Conservation (phyloP, 2,113 vertebrate species). For the Eublepharis macularius region DNA sequence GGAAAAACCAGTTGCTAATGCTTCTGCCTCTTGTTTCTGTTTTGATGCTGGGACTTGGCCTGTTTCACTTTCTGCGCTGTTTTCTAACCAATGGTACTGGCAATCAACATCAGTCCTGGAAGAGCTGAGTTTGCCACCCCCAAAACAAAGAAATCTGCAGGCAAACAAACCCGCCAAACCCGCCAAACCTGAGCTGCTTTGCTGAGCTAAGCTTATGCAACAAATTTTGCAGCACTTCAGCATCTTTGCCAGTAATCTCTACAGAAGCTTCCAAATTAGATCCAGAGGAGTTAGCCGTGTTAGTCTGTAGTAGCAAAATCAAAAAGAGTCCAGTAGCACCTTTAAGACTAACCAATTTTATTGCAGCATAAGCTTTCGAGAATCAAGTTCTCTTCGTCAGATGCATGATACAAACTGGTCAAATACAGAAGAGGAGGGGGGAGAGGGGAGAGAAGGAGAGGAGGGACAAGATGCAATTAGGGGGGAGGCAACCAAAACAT, state of each 20-base stretch:
- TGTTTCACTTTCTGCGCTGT: background rate
- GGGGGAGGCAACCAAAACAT: too few relatives aligned
- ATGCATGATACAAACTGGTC: too few relatives aligned
- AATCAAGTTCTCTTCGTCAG: too few relatives aligned
- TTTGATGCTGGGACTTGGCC: background rate
- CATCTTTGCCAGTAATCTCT: background rate
- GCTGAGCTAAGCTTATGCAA: background rate
- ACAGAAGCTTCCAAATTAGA: background rate
- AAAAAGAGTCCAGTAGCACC: too few relatives aligned
- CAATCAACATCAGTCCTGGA: background rate
- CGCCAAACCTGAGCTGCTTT: background rate
- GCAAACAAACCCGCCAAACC: too few relatives aligned
- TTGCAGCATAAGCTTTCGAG: too few relatives aligned
- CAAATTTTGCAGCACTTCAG: background rate
- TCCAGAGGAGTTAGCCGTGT: too few relatives aligned
- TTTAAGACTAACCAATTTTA: too few relatives aligned
- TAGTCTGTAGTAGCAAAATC: too few relatives aligned
- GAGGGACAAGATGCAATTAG: too few relatives aligned
- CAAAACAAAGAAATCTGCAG: background rate
- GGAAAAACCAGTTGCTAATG: background rate
- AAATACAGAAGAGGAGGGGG: too few relatives aligned
- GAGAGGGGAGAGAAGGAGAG: too few relatives aligned
- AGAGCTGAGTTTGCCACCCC: background rate
- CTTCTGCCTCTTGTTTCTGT: background rate
- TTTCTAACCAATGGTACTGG: background rate